Base-by-base conservation (phyloP, 1,140 invertebrate genomes). In the Heliconius melpomene region DNA sequence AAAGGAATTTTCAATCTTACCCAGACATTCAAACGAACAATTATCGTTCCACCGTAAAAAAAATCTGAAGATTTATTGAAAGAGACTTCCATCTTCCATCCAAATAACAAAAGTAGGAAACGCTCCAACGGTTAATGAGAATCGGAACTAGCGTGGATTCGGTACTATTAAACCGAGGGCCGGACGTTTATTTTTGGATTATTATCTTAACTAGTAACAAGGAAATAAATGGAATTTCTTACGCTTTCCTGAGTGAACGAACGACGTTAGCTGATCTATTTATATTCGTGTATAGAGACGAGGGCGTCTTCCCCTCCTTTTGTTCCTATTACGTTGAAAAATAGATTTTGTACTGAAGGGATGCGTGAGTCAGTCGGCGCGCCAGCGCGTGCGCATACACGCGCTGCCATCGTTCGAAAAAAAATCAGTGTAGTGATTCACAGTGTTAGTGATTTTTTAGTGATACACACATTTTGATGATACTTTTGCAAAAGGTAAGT, bases 301-400 rank as follows among this genome's bases (percentile, higher is more conserved):
- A 93, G 92, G 91, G 91, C 90, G 87, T 83, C 84, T 91, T 88
- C 90, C 89, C 89, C 90, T 91, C 89, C 89, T 94, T 94, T 94
- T 94, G 92, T 94, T 94, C 90, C 88, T 92, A 89, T 94, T 94
- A 88, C 87, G 86, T 89, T 89, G 88, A 90, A 92, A 94, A 94
- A 94, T 94, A 94, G 92, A 94, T 82, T 54, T n/a, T 60, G 54
- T n/a, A 60, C 80, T 79, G 88, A 87, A 91, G 89, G 90, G 90
- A 88, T 82, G 88, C 84, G 76, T 93, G 92, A 94, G 89, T 93
- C 92, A 94, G 92, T 79, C 84, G 83, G 82, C 84, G 85, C 87
- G 87, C 85, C 89, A 88, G 88, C 91, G 89, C 89, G 90, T 88
- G 90, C 90, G 91, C 87, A 72, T 74, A 75, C 75, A 78, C 82